Evolutionary conservation across 2,113 vertebrate genomes (phyloP), one percentile per base, ranked within the genome.

Genomic region (Centropristis striata): DNA sequence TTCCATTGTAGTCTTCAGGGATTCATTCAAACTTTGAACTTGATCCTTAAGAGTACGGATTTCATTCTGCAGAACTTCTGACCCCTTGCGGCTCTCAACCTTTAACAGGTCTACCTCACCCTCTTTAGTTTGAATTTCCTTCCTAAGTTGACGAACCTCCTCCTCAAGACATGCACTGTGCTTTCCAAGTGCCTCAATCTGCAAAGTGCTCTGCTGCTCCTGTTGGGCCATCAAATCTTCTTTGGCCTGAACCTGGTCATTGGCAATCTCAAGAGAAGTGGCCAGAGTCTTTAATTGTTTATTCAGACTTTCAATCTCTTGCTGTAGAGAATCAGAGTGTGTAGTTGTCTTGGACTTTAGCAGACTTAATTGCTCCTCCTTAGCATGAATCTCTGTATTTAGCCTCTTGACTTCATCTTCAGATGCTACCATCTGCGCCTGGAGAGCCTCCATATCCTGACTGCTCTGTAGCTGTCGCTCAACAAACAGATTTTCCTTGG

Each of bases 201-300:
- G 71, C n/a, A 70, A 28, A 41, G 47, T 18, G 20, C 57, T 82
- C 12, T 89, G 58, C 15, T 87, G 39, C 21, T 84, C 50, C 0
- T 66, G 77, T 16, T 80, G 80, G 36, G 71, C 0, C 4, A 87
- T 41, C 27, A 73, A 0, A 50, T 77, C 61, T 8, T 88, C 83
- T 59, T 81, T 85, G 49, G 53, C 63, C 58, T 81, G 49, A 59
- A 59, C 39, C 8, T 73, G 41, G 1, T 79, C 47, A 25, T 73
- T 59, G 9, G 71, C 14, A 0, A 54, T n/a, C 5, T 78, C 28
- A 25, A 88, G 67, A 57, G 74, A 84, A 0, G 23, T 70, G 13
- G 53, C 67, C 6, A 93, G 73, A 1, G 39, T 76, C 7, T 92
- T 69, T 28, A 95, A 90, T 9, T 96, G 89, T 23, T 86, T 64